Base-by-base conservation (phyloP, 2,888 invertebrate genomes). In the Pterobdella sp. region DNA sequence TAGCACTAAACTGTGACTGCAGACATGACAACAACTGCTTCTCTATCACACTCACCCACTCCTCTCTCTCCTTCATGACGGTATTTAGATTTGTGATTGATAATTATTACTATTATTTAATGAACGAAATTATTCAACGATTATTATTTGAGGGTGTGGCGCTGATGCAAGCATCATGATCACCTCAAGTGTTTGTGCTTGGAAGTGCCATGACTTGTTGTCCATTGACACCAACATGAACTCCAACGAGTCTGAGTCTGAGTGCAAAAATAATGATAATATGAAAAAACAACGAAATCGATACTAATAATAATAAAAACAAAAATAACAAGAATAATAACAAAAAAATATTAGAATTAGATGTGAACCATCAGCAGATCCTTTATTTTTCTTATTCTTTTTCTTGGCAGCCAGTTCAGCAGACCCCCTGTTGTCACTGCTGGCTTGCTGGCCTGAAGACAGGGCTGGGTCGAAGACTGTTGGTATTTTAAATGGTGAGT, bases 151-250 rank as follows among this genome's bases (percentile, higher is more conserved):
- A 14, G 14, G 35, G 34, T 1, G 29, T 64, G 18, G 29, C 7
- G 7, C 31, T 31, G 1, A 26, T 32, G 34, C 1, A 31, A 32
- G 22, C n/a, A 3, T 32, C 26, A 66, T 35, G 34, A 49, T 18
- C 37, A 74, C 85, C 79, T 85, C 93, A 0, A 88, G 88, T 79
- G 89, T 92, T 52, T 88, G 88, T 0, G 95, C 96, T 84, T 96
- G 95, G 86, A 98, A 97, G 81, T 95, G 93, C 96, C 96, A 98
- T 73, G 93, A 90, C 85, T 94, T 94, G 83, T 94, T 94, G 84
- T 95, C 94, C 82, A 94, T 85, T 0, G 94, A 93, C 32, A 97
- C 94, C 77, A 97, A 94, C 77, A 92, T 91, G 85, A 97, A 96
- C 85, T 95, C 95, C 83, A 91, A 82, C 34, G 81, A 82, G 75